Conservation (phyloP, 2,888 invertebrate species). For the Lochmaea crataegi region DNA sequence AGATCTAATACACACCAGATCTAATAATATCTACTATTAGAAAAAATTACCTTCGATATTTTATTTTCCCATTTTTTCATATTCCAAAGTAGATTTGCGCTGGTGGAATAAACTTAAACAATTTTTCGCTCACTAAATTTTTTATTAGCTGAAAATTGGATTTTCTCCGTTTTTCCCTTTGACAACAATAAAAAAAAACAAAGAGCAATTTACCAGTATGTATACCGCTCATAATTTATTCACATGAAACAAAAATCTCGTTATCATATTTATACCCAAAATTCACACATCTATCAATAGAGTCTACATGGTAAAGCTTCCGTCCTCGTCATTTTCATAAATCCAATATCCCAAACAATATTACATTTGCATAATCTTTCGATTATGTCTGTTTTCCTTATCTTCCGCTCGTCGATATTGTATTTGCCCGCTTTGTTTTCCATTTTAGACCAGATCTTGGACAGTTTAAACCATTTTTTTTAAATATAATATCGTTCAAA, state of each 20-base stretch:
- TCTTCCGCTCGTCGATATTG: slow-evolving; percentile 41
- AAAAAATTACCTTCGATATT: too few species aligned
- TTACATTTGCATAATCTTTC: slow-evolving; percentile 66
- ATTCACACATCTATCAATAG: slow-evolving; percentile 57
- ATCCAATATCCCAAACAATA: slow-evolving; percentile 66
- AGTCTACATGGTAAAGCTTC: slow-evolving; percentile 53
- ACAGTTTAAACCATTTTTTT: neutral
- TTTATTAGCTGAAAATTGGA: neutral
- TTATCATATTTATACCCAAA: slow-evolving; percentile 51
- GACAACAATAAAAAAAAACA: slow-evolving; percentile 8
- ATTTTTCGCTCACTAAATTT: neutral
- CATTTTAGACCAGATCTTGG: slow-evolving; percentile 1
- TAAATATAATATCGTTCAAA: neutral
- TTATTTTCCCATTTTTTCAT: too few species aligned
- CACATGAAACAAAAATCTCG: slow-evolving; percentile 44
- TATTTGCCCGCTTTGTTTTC: slow-evolving; percentile 39
- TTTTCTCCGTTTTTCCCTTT: slow-evolving; percentile 1
- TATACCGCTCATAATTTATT: slow-evolving; percentile 14
- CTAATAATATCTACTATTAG: too few species aligned
- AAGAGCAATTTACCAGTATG: neutral
- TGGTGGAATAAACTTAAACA: too few species aligned
- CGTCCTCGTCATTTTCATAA: slow-evolving; percentile 63
- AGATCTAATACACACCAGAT: too few species aligned
- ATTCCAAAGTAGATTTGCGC: too few species aligned
- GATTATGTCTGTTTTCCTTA: slow-evolving; percentile 57